These are phyloP conservation scores for Rousettus madagascariensis DNA, from an alignment of 2,797 vertebrate genomes.

Conservation along the genomic window DNA sequence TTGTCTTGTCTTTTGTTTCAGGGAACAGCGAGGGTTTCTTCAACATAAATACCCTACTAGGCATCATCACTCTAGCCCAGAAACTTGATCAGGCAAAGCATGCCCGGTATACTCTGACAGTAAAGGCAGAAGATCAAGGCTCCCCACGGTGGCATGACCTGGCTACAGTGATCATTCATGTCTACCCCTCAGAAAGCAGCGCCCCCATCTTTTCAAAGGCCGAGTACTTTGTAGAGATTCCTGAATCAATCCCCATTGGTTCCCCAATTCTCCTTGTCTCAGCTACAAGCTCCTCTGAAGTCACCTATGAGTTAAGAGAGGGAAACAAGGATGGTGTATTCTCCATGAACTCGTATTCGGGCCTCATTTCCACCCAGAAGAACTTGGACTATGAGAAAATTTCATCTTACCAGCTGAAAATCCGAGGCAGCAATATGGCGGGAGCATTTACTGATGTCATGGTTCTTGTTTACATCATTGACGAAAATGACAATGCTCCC, in stretches of 20 bases:
- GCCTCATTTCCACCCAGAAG: constrained; percentile 89
- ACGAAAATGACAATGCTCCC: constrained; percentile 95
- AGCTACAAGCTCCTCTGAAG: constrained; percentile 88
- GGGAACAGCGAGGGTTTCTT: constrained; percentile 93
- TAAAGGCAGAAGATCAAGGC: constrained; percentile 93
- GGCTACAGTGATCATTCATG: constrained; percentile 87
- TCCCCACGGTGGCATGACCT: constrained; percentile 91
- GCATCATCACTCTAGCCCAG: constrained; percentile 89
- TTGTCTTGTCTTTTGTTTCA: constrained; percentile 79
- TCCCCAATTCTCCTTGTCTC: constrained; percentile 89
- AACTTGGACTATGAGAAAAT: constrained; percentile 91
- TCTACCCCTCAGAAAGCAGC: constrained; percentile 89
- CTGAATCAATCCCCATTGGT: constrained; percentile 87
- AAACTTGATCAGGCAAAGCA: constrained; percentile 86
- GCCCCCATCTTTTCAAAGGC: constrained; percentile 90
- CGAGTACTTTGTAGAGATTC: constrained; percentile 93
- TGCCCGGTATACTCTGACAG: constrained; percentile 89
- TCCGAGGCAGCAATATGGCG: constrained; percentile 88
- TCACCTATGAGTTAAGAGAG: constrained; percentile 92
- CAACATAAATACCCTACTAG: constrained; percentile 87
- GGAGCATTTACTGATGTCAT: constrained; percentile 86
- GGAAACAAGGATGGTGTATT: constrained; percentile 91
- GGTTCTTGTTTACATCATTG: constrained; percentile 91
- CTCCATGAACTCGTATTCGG: constrained; percentile 92
- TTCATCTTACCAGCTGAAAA: constrained; percentile 89